A percentile compares a stretch with the other conserved stretches of the same genome.
These are phyloP conservation scores for Chalcosyrphus nemorum DNA, from an alignment of 2,888 invertebrate genomes.

Conservation along the genomic window DNA sequence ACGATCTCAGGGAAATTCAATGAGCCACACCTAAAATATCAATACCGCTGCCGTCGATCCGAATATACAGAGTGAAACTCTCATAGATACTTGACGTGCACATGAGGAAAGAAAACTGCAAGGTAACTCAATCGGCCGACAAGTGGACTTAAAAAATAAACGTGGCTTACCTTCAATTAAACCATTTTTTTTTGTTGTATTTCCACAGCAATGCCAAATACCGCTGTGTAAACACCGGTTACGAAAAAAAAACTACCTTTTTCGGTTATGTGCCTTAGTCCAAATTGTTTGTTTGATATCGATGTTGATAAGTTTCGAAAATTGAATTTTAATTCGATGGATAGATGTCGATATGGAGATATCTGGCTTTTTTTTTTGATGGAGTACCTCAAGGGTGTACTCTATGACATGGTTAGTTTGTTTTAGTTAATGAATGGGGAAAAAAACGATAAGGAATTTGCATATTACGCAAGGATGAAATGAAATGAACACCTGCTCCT, in stretches of 20 bases:
- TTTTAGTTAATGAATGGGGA: constrained; percentile 15
- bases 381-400: constrained; percentile 46
- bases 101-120: constrained; percentile 57
- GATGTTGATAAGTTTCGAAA: constrained; percentile 21
- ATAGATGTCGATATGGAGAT: background rate
- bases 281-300: constrained; percentile 15
- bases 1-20: background rate
- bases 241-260: constrained; percentile 10
- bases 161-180: constrained; percentile 50
- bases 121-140: constrained; percentile 36
- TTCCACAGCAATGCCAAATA: constrained; percentile 32
- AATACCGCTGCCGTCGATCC: background rate
- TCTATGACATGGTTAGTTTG: constrained; percentile 48
- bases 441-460: constrained; percentile 8
- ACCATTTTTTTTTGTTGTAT: background rate
- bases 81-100: constrained; percentile 21
- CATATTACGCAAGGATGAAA: constrained; percentile 2
- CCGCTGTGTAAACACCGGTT: constrained; percentile 23
- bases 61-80: background rate
- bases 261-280: background rate
- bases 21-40: constrained; percentile 38
- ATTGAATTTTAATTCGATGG: constrained; percentile 39
- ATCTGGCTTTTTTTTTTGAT: constrained; percentile 27
- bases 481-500: constrained; percentile 36
- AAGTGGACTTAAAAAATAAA: constrained; percentile 38